Conservation (phyloP, 2,113 vertebrate genomes). For the Crotalus viridis region DNA sequence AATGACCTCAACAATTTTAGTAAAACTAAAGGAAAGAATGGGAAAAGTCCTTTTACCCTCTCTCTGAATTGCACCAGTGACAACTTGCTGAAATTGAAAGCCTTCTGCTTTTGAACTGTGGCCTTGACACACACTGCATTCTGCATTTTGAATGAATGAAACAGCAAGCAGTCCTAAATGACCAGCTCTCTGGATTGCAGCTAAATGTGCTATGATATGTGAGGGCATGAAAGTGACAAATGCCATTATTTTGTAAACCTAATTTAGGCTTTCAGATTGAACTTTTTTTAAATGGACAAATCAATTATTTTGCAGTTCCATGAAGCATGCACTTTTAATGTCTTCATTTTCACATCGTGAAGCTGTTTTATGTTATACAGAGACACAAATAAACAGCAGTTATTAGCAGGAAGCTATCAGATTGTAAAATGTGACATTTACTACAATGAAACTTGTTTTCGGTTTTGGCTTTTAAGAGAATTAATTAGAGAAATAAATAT, state of each 20-base stretch:
- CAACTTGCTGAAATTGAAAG: not conserved
- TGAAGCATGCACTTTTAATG: not conserved
- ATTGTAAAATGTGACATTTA: not conserved
- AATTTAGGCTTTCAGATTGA: constrained; percentile 11
- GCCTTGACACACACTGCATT: not conserved
- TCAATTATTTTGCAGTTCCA: not conserved
- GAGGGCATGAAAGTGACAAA: constrained; percentile 3
- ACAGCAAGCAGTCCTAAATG: not conserved
- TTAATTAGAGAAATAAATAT: not conserved
- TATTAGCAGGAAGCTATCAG: not conserved
- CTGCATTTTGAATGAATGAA: constrained; percentile 2
- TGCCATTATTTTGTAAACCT: not conserved
- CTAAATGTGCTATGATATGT: not conserved
- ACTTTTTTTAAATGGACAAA: not conserved
- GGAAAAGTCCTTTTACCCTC: not conserved
- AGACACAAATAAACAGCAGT: not conserved
- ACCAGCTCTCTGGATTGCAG: not conserved
- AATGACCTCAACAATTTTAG: not conserved
- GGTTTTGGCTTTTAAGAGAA: not conserved
- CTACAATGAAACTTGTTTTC: not conserved
- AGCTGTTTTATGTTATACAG: constrained; percentile 3
- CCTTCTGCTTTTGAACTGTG: not conserved
- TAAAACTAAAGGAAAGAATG: not conserved
- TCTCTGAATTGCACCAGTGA: not conserved
- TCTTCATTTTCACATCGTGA: constrained; percentile 8